Evolutionary conservation across 2,113 vertebrate species (phyloP), one percentile per base, ranked within the genome.

Genomic region (Oryzias curvinotus): DNA sequence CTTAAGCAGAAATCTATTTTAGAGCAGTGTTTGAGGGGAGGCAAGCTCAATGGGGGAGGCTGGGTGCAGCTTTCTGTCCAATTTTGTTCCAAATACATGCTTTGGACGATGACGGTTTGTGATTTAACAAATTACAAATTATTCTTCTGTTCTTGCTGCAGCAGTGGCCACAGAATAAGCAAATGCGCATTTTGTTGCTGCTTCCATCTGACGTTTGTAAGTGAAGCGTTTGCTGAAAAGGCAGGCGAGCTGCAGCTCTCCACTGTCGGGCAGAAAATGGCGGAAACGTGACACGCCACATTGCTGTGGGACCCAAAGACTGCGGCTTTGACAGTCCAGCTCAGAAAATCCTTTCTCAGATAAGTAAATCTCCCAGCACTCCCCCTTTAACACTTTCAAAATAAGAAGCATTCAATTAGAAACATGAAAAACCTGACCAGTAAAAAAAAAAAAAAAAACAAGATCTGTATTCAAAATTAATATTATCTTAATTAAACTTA

Each of bases 1-100:
- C 70, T 81, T 81, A 73, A 78, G 62, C 79, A 75, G 67, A 80
- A 89, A 85, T 83, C 75, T 77, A 86, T 86, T 85, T 77, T 53
- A 66, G 61, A 67, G 68, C 49, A 62, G 70, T 51, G 51, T 80
- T 67, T 62, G 71, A 71, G 65, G 71, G 41, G 65, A 68, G 59
- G 64, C 48, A 13, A 65, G 47, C 53, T 62, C 42, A 28, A 57
- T 14, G 53, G 54, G 51, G 30, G 57, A 46, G 54, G 51, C 51
- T 53, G 62, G 52, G 19, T 58, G 50, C 62, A 69, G 64, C 62
- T 73, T 64, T 78, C 51, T 65, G 69, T 46, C 48, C 52, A 69
- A 73, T 79, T 79, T 71, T 57, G 62, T 54, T 55, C 16, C 43
- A n/a, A 26, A 69, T 45, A 70, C 63, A 30, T 76, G 52, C 23